Percentiles rank a stretch among this genome's conserved stretches.
phyloP scores from a whole-genome alignment of 2,888 invertebrate genomes.

The Alitta virens region DNA sequence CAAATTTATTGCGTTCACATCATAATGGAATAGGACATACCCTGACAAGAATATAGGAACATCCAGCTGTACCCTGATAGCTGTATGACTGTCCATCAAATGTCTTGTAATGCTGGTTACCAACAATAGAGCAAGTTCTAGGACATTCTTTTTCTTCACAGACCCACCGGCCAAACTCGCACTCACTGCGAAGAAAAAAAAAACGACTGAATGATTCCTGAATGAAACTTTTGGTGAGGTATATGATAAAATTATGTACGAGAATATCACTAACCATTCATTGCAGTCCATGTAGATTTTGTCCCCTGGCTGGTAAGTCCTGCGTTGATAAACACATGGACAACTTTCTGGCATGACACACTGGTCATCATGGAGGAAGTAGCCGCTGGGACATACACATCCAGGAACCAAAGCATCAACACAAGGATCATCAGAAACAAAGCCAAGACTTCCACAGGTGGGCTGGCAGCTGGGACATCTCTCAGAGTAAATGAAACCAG shows the following conservation, averaged over 20 bases:
- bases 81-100: slow-evolving; percentile 32
- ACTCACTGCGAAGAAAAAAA: slow-evolving; percentile 37
- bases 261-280: slow-evolving; percentile 39
- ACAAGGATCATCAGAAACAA: too few species aligned
- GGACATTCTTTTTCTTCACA: slow-evolving; percentile 41
- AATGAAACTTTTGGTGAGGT: too few species aligned
- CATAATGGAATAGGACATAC: too few species aligned
- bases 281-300: slow-evolving; percentile 38
- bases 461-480: too few species aligned
- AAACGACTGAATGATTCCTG: too few species aligned
- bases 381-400: slow-evolving; percentile 80
- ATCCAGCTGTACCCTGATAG: too few species aligned
- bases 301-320: slow-evolving; percentile 30
- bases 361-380: slow-evolving; percentile 57
- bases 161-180: slow-evolving; percentile 41
- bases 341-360: slow-evolving; percentile 38
- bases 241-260: too few species aligned
- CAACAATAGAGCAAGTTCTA: slow-evolving; percentile 37
- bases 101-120: slow-evolving; percentile 42
- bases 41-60: too few species aligned
- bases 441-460: too few species aligned
- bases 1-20: too few species aligned
- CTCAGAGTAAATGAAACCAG: too few species aligned
- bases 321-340: slow-evolving; percentile 35
- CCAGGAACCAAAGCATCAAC: slow-evolving; percentile 58